Conservation (phyloP, 2,113 vertebrate genomes). For the Toxostoma redivivum region DNA sequence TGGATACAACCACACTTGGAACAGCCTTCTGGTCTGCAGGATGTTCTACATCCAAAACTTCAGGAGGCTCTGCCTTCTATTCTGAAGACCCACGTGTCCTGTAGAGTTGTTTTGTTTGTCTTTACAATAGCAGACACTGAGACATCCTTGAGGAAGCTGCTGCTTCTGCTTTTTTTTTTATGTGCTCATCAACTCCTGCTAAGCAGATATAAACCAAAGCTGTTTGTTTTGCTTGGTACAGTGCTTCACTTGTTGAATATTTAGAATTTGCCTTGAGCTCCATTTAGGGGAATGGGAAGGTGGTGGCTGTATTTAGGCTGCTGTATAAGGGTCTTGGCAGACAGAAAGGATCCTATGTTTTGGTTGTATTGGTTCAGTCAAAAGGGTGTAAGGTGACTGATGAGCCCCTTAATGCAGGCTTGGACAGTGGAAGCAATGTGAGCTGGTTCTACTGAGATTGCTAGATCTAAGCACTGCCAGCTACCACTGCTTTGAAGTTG, state of each 20-base stretch:
- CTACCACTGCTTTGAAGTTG: not conserved
- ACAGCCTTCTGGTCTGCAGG: not conserved
- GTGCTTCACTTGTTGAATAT: not conserved
- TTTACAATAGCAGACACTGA: not conserved
- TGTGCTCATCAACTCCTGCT: not conserved
- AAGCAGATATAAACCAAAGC: not conserved
- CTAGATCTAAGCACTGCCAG: not conserved
- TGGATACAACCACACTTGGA: accelerated
- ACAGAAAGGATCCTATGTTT: not conserved
- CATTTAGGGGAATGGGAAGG: not conserved
- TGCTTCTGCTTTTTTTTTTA: not conserved
- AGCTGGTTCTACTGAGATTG: accelerated
- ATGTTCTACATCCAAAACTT: not conserved
- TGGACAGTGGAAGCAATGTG: accelerated
- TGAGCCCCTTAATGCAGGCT: not conserved
- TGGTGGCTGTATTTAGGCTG: not conserved
- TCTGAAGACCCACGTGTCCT: not conserved
- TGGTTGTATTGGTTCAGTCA: not conserved
- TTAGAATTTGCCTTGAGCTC: not conserved
- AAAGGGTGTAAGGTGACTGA: not conserved
- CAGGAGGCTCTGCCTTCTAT: not conserved
- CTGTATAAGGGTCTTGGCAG: not conserved
- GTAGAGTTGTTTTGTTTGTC: not conserved
- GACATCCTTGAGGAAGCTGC: not conserved
- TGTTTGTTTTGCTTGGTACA: not conserved